These are phyloP conservation scores for Andinoacara biseriatus DNA, from an alignment of 2,113 vertebrate genomes.

Conservation along the genomic window DNA sequence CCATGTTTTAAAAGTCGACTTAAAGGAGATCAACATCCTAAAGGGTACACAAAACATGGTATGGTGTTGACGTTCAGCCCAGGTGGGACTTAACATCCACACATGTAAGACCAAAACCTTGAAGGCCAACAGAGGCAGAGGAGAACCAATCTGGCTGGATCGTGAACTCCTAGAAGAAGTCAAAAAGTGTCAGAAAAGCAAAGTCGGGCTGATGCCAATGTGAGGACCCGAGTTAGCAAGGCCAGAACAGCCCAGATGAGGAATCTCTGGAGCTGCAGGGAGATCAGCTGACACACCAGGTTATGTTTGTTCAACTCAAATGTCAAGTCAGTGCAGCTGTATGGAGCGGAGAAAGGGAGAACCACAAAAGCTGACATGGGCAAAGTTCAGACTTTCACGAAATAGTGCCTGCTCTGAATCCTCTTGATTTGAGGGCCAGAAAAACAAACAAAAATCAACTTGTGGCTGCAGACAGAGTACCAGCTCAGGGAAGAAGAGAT, in stretches of 20 bases:
- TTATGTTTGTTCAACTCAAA: not conserved
- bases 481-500: not conserved
- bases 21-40: not conserved
- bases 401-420: not conserved
- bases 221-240: not conserved
- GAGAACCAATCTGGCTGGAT: fast-evolving
- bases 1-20: too few species aligned
- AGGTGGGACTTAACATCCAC: not conserved
- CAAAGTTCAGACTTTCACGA: not conserved
- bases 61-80: not conserved
- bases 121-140: not conserved
- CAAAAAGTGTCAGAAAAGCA: not conserved
- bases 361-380: not conserved
- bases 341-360: fast-evolving
- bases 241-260: not conserved
- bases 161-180: not conserved
- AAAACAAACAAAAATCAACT: not conserved
- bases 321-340: not conserved
- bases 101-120: not conserved
- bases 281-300: fast-evolving
- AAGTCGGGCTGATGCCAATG: not conserved
- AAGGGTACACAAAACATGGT: not conserved
- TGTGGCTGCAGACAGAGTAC: not conserved
- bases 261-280: fast-evolving
- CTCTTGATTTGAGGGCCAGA: not conserved